Percentiles rank a stretch among this genome's conserved stretches.
Conservation (phyloP, 2,797 vertebrate species). For the Poecilia wingei region DNA sequence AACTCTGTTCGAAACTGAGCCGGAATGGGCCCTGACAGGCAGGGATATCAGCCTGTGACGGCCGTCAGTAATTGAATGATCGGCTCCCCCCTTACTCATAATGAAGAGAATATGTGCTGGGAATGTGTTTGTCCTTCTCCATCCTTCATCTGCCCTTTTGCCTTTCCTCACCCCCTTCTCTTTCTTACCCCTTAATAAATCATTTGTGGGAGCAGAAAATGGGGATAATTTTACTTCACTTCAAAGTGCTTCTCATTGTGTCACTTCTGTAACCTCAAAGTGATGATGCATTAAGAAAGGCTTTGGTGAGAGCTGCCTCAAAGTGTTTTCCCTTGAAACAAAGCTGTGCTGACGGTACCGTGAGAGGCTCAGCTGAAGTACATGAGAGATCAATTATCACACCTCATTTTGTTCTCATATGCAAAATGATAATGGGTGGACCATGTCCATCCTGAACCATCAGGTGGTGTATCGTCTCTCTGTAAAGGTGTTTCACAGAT, state of each 20-base stretch:
- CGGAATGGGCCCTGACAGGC: constrained; percentile 87
- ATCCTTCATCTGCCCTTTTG: constrained; percentile 70
- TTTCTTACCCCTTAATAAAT: constrained; percentile 77
- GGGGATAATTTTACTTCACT: constrained; percentile 80
- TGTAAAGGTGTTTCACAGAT: constrained; percentile 82
- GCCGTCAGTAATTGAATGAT: constrained; percentile 89
- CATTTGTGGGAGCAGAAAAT: constrained; percentile 74
- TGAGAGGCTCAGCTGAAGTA: constrained; percentile 74
- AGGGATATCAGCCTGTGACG: constrained; percentile 87
- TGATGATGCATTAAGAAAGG: constrained; percentile 75
- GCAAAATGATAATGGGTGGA: constrained; percentile 82
- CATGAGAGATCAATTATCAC: constrained; percentile 85
- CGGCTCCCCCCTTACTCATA: constrained; percentile 72
- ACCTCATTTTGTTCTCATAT: constrained; percentile 81
- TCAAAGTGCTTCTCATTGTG: constrained; percentile 81
- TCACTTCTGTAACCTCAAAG: constrained; percentile 81
- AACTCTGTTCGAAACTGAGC: constrained; percentile 83
- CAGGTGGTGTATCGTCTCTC: constrained; percentile 74
- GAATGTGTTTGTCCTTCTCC: constrained; percentile 84
- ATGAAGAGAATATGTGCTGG: constrained; percentile 88
- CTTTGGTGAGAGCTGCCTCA: constrained; percentile 56
- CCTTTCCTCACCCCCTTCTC: constrained; percentile 40
- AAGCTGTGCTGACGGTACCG: constrained; percentile 71
- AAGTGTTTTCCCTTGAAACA: constrained; percentile 70
- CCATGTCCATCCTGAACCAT: constrained; percentile 76